Conservation (phyloP, 1,140 invertebrate species). For the Zaprionus nigranus region DNA sequence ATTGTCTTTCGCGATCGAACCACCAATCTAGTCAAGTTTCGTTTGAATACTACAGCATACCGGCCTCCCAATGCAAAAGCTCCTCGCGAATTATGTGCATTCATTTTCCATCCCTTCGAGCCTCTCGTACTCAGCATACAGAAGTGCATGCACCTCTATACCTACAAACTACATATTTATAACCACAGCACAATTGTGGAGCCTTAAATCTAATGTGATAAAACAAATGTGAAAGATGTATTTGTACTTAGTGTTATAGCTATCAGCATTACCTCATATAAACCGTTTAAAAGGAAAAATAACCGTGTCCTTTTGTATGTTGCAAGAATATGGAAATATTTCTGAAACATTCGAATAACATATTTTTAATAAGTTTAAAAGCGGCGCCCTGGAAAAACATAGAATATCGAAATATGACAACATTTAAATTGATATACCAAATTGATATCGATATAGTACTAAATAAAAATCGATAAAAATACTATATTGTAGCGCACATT, state of each 20-base stretch:
- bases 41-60: constrained; percentile 50
- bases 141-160: constrained; percentile 97
- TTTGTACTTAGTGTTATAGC: not conserved
- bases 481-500: not conserved
- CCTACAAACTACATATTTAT: constrained; percentile 96
- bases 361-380: too few species aligned
- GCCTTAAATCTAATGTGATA: constrained; percentile 31
- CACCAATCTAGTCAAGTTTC: constrained; percentile 86
- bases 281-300: too few species aligned
- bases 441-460: not conserved
- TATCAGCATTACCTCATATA: too few species aligned
- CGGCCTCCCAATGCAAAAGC: not conserved
- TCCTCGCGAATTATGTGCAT: constrained; percentile 92
- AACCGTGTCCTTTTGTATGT: too few species aligned
- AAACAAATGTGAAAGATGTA: not conserved
- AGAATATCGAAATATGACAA: too few species aligned
- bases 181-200: constrained; percentile 83
- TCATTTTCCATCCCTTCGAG: constrained; percentile 98
- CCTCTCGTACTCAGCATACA: constrained; percentile 98
- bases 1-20: constrained; percentile 89
- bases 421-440: too few species aligned
- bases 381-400: too few species aligned
- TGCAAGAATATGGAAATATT: too few species aligned
- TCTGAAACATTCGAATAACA: too few species aligned
- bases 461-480: not conserved